Base-by-base conservation (phyloP, 2,797 vertebrate genomes). In the Pipistrellus pygmaeus region DNA sequence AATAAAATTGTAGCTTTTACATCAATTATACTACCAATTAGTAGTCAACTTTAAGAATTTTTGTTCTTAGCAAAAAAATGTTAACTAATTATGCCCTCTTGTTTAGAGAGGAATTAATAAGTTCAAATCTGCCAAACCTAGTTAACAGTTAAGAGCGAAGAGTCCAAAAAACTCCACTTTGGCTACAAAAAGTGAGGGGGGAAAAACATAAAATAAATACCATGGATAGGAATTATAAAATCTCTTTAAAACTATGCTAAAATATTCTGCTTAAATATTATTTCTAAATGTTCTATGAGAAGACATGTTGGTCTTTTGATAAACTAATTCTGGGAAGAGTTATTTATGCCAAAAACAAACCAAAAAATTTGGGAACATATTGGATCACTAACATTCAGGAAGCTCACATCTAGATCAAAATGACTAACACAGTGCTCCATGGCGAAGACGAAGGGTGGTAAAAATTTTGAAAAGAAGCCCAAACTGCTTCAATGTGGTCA, bases 21-120 rank as follows among this genome's bases (percentile, higher is more conserved):
- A 88, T 35, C 76, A 51, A 85, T 76, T 73, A 83, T 55, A 78
- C 83, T 3, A 89, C 25, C 35, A 69, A 91, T 80, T 66, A 86
- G 44, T 46, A 13, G 30, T 71, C 82, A 85, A 88, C 84, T 84
- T 90, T 82, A 92, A 73, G 62, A 69, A 64, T 88, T 88, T 92
- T 85, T 18, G 76, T 62, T 10, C 60, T 88, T 88, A 93, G 30
- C 60, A 95, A 81, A 89, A 38, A 35, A 62, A 86, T 62, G 32
- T 3, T 35, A 89, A 89, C n/a, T 73, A 84, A 72, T 2, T 17
- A 71, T 27, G 12, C 38, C 51, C 30, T 85, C 23, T 66, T 69
- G 10, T 17, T 92, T 17, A 92, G 2, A 96, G 11, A 87, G 20
- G n/a, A 76, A 88, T 71, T 62, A 85, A 88, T 5, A 83, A 32